Evolutionary conservation across 2,113 vertebrate genomes (phyloP), one percentile per base, ranked within the genome.

Genomic region (Silurus meridionalis): DNA sequence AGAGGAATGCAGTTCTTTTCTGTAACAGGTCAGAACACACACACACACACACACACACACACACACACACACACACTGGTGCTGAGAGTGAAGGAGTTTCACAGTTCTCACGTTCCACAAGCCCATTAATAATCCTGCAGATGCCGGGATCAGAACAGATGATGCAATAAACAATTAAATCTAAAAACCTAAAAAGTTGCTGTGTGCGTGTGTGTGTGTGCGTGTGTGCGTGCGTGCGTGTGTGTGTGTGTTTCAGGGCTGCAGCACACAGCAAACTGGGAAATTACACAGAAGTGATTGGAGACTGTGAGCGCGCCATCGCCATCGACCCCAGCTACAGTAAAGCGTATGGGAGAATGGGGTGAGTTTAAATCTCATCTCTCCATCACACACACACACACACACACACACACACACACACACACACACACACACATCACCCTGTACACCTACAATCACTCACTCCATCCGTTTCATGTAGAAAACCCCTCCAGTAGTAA

Each of bases 311-410:
- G 92, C 94, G 95, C 92, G 98, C 98, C 78, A 98, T 99, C 74
- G 95, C 95, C 50, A 99, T 99, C 23, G 98, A 99, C 88, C 96
- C 96, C 0, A 95, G 96, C 67, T 99, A 99, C 95, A 99, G 98
- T 94, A 99, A 99, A 93, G 97, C 97, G 3, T 99, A 98, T 53
- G 98, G 98, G 61, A 96, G 98, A 92, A 98, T 99, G 98, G 98
- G 98, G 98, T 99, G 94, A 96, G 96, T 37, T 37, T 37, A 37
- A 37, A 37, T 37, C 28, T 37, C 28, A 37, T 37, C 28, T 37
- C 28, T 37, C 28, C 87, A 80, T 2, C 21, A 58, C 53, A 77
- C 53, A 5, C 50, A 23, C 23, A 61, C 60, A 61, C 60, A 58
- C 55, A 58, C 55, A 58, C 10, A 58, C 55, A 58, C 66, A 13